Evolutionary conservation across 2,797 vertebrate species (phyloP).

Genomic region (Gymnoscopelus microlampas): DNA sequence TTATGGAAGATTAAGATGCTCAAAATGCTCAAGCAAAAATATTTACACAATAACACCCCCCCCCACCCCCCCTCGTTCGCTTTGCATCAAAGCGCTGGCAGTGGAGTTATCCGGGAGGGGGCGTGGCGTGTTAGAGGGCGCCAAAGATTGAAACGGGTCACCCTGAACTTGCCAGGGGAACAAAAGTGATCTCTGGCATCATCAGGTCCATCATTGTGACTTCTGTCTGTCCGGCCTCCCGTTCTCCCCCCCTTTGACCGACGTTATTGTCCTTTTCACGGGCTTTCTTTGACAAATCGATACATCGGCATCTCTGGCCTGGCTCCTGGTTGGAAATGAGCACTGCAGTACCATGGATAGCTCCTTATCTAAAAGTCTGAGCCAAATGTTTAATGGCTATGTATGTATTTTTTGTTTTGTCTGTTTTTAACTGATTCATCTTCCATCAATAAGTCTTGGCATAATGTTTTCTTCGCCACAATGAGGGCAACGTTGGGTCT

Average conservation of each 20-base stretch:
- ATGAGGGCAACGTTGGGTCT: conserved; percentile 50
- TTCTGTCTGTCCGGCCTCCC: conserved; percentile 35
- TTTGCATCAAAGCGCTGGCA: conserved; percentile 72
- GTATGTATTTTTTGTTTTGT: conserved; percentile 17
- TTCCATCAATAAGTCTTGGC: conserved; percentile 46
- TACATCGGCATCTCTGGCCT: conserved; percentile 53
- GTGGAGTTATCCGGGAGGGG: conserved; percentile 53
- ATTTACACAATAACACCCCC: conserved; percentile 79
- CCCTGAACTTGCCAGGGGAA: conserved; percentile 72
- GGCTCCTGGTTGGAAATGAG: too few relatives aligned
- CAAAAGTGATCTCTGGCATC: conserved; percentile 64
- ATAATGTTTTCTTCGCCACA: conserved; percentile 51
- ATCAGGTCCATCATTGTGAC: conserved; percentile 62
- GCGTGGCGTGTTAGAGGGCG: conserved; percentile 64
- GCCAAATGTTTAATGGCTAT: not conserved
- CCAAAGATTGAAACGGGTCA: conserved; percentile 72
- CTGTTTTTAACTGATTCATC: conserved; percentile 49
- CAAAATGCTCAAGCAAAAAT: conserved; percentile 78
- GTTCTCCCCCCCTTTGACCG: conserved; percentile 68
- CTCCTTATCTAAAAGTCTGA: not conserved
- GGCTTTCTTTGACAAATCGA: conserved; percentile 67
- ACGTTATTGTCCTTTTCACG: conserved; percentile 53
- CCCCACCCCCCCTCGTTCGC: not conserved
- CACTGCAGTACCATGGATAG: too few relatives aligned
- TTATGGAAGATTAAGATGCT: conserved; percentile 82